A percentile compares a stretch with the other conserved stretches of the same genome.
These are phyloP conservation scores for Neodiprion lecontei DNA, from an alignment of 1,140 invertebrate species.

Conservation along the genomic window DNA sequence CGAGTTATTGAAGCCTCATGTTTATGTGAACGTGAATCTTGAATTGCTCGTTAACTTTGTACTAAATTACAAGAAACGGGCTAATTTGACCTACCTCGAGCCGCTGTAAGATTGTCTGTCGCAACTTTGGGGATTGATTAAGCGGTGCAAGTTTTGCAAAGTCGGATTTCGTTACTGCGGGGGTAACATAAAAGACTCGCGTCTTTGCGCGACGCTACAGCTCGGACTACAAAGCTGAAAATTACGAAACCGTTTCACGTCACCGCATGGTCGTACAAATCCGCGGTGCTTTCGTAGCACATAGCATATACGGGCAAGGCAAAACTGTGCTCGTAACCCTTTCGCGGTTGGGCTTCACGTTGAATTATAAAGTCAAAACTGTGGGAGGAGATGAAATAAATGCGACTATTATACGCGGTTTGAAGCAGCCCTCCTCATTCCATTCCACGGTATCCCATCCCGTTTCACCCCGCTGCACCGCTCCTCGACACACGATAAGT, in stretches of 20 bases:
- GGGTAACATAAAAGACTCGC: too few species aligned
- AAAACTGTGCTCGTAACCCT: conserved; percentile 36
- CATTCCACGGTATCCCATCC: background rate
- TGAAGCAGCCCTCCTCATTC: background rate
- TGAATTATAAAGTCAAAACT: conserved; percentile 61
- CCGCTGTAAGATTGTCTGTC: too few species aligned
- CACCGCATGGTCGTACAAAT: background rate
- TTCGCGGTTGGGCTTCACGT: conserved; percentile 40
- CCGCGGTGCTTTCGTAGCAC: background rate
- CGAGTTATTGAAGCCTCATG: too few species aligned
- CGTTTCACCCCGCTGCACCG: conserved; percentile 22
- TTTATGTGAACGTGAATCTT: too few species aligned
- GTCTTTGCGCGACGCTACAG: too few species aligned
- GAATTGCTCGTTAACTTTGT: too few species aligned
- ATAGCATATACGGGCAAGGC: background rate
- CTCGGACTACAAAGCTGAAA: too few species aligned
- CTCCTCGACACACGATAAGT: conserved; percentile 50
- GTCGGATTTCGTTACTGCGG: too few species aligned
- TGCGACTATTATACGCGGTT: conserved; percentile 55
- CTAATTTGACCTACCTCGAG: too few species aligned
- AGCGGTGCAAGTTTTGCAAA: too few species aligned
- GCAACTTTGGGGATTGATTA: too few species aligned
- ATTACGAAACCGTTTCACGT: background rate
- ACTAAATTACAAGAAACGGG: too few species aligned
- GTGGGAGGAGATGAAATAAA: conserved; percentile 54